Evolutionary conservation across 2,888 invertebrate species (phyloP).

Genomic region (Alentia gelatinosa): DNA sequence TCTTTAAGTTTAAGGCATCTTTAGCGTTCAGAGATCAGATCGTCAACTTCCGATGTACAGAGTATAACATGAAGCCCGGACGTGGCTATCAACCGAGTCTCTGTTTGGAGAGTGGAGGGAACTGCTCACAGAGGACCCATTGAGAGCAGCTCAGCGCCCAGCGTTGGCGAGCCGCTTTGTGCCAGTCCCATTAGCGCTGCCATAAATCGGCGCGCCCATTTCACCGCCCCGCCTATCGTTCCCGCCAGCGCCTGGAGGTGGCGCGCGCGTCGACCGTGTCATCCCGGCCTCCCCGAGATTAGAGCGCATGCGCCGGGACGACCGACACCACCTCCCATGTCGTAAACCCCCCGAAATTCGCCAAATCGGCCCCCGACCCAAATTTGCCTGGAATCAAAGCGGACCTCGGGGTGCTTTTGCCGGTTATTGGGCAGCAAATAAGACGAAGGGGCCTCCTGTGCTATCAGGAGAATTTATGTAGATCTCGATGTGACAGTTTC

Average conservation of each 20-base stretch:
- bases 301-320: background rate
- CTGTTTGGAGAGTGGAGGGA: too few relatives aligned
- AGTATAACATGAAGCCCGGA: too few relatives aligned
- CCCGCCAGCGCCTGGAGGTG: conserved; percentile 1
- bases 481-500: too few relatives aligned
- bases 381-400: background rate
- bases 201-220: background rate
- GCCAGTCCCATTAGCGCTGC: background rate
- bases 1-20: too few relatives aligned
- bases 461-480: too few relatives aligned
- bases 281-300: background rate
- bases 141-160: background rate
- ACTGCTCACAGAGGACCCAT: background rate
- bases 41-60: too few relatives aligned
- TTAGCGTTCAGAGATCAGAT: too few relatives aligned
- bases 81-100: too few relatives aligned
- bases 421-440: too few relatives aligned
- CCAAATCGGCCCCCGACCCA: background rate
- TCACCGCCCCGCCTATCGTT: background rate
- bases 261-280: conserved; percentile 20
- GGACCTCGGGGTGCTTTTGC: too few relatives aligned
- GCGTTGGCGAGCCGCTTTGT: background rate
- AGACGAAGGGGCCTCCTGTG: too few relatives aligned
- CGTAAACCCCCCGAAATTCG: background rate
- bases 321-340: background rate